Conservation (phyloP, 2,113 vertebrate species). For the Myodes glareolus region DNA sequence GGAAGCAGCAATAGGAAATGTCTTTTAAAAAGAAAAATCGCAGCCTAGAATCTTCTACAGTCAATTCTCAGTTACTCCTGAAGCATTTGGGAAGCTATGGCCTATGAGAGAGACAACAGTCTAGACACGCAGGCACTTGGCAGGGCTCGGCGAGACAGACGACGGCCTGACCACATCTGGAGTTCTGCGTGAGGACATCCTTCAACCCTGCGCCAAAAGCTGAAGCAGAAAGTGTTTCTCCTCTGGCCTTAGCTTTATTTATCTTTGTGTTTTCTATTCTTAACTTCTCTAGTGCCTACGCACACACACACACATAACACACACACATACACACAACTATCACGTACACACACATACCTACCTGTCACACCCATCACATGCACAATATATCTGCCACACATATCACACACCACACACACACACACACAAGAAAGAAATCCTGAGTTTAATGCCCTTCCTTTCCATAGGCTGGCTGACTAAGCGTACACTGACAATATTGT, state of each 20-base stretch:
- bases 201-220: not conserved
- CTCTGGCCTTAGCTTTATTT: slow-evolving; percentile 35
- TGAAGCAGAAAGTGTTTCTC: not conserved
- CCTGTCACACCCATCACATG: not conserved
- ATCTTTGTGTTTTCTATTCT: slow-evolving; percentile 4
- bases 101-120: not conserved
- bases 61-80: not conserved
- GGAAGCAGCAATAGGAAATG: not conserved
- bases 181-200: not conserved
- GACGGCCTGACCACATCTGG: not conserved
- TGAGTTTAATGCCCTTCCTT: not conserved
- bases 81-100: not conserved
- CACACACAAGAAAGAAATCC: not conserved
- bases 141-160: not conserved
- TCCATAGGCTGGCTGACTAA: not conserved
- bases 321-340: not conserved
- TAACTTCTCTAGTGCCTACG: not conserved
- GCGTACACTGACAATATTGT: not conserved
- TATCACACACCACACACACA: not conserved
- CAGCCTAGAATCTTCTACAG: not conserved
- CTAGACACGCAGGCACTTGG: not conserved
- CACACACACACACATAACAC: not conserved
- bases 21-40: not conserved
- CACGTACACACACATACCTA: not conserved
- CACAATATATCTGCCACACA: not conserved